Conservation (phyloP, 2,888 invertebrate genomes). For the Epistrophe grossulariae region DNA sequence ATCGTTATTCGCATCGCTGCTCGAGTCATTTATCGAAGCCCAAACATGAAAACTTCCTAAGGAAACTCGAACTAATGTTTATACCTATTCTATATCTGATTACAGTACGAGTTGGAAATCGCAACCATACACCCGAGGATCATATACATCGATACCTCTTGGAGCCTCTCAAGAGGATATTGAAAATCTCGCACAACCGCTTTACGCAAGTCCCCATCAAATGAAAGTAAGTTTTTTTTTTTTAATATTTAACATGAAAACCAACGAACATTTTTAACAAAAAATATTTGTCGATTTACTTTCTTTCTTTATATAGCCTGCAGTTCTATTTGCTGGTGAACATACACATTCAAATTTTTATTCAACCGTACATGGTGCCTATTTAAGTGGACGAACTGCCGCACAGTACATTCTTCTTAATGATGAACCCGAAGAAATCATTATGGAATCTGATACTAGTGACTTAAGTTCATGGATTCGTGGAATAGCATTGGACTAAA, state of each 20-base stretch:
- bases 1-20: no score
- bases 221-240: slow-evolving; percentile 86
- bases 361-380: slow-evolving; percentile 97
- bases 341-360: slow-evolving; percentile 97
- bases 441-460: slow-evolving; percentile 90
- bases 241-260: neutral
- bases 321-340: slow-evolving; percentile 95
- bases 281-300: neutral
- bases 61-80: slow-evolving; percentile 58
- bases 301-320: slow-evolving; percentile 87
- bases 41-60: no score
- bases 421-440: slow-evolving; percentile 87
- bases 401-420: slow-evolving; percentile 89
- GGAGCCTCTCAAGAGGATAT: slow-evolving; percentile 95
- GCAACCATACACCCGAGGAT: slow-evolving; percentile 92
- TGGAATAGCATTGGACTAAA: slow-evolving; percentile 90
- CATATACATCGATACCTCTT: slow-evolving; percentile 95
- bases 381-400: slow-evolving; percentile 92
- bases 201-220: slow-evolving; percentile 89
- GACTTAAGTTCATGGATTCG: slow-evolving; percentile 95
- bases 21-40: no score
- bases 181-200: slow-evolving; percentile 93
- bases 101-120: slow-evolving; percentile 94
- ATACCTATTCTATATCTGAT: no score
- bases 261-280: neutral